Evolutionary conservation across 2,888 invertebrate genomes (phyloP).

Genomic region (Auanema freiburgensis): DNA sequence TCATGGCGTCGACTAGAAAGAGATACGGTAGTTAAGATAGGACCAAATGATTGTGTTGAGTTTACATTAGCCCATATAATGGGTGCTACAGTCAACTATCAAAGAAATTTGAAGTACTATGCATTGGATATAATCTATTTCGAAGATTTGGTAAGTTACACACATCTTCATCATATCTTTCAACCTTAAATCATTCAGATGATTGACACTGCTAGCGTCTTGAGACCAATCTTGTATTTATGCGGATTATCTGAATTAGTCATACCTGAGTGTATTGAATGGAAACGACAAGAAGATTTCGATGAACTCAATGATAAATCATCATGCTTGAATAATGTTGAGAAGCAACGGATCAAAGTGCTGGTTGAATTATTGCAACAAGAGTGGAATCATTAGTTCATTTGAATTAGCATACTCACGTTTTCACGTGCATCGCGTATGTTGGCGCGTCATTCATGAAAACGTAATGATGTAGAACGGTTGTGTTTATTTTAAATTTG

Average conservation of each 20-base stretch:
- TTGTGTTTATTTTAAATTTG: no score
- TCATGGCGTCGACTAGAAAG: slow-evolving; percentile 27
- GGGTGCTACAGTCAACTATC: slow-evolving; percentile 25
- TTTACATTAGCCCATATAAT: slow-evolving; percentile 32
- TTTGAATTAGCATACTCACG: background rate
- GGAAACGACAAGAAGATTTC: slow-evolving; percentile 29
- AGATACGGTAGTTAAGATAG: slow-evolving; percentile 26
- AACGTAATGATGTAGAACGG: no score
- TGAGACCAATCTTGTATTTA: slow-evolving; percentile 31
- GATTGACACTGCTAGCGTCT: slow-evolving; percentile 25
- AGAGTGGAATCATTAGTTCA: slow-evolving; percentile 21
- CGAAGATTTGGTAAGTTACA: slow-evolving; percentile 34
- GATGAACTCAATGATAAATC: slow-evolving; percentile 10
- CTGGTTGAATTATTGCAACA: slow-evolving; percentile 25
- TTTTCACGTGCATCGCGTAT: background rate
- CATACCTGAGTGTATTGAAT: slow-evolving; percentile 42
- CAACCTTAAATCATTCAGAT: slow-evolving; percentile 20
- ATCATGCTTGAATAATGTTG: no score
- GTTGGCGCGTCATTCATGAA: no score
- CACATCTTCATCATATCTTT: background rate
- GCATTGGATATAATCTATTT: slow-evolving; percentile 23
- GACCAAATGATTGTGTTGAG: slow-evolving; percentile 27
- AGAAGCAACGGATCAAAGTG: slow-evolving; percentile 17
- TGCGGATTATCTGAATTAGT: slow-evolving; percentile 37
- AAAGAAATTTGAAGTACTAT: slow-evolving; percentile 27